Percentiles rank a stretch among this genome's conserved stretches.
These are phyloP conservation scores for Perca flavescens DNA, from an alignment of 2,113 vertebrate genomes.

Conservation along the genomic window DNA sequence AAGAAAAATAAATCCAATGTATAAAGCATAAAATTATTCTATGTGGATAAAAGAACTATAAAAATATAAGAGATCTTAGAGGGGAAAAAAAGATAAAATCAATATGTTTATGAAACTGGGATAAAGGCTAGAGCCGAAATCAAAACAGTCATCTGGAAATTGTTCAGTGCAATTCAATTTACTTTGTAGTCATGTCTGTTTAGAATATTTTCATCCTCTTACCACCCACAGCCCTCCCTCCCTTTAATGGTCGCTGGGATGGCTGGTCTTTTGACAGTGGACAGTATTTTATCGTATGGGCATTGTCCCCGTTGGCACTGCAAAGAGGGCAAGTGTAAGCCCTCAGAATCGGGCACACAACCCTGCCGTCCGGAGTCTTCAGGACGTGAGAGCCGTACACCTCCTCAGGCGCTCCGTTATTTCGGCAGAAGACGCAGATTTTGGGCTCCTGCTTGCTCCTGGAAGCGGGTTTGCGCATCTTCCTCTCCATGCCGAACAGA, in stretches of 20 bases:
- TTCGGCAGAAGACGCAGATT: slow-evolving; percentile 90
- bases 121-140: slow-evolving; percentile 79
- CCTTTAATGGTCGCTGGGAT: slow-evolving; percentile 85
- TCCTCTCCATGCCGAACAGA: slow-evolving; percentile 84
- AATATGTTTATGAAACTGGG: slow-evolving; percentile 80
- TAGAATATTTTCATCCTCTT: slow-evolving; percentile 88
- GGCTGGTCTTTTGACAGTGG: slow-evolving; percentile 88
- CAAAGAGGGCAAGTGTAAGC: slow-evolving; percentile 89
- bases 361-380: slow-evolving; percentile 87
- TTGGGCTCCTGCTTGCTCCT: slow-evolving; percentile 87
- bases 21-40: slow-evolving; percentile 85
- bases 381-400: slow-evolving; percentile 89
- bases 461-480: slow-evolving; percentile 80
- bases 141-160: slow-evolving; percentile 86
- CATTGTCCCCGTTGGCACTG: slow-evolving; percentile 89
- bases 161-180: slow-evolving; percentile 87
- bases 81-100: slow-evolving; percentile 63
- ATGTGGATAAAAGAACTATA: slow-evolving; percentile 87
- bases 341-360: slow-evolving; percentile 87
- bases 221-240: slow-evolving; percentile 87
- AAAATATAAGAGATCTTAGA: slow-evolving; percentile 87
- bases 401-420: slow-evolving; percentile 89
- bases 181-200: slow-evolving; percentile 69
- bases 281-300: slow-evolving; percentile 90
- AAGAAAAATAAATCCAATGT: slow-evolving; percentile 79